A percentile compares a stretch with the other conserved stretches of the same genome.
Evolutionary conservation across 2,113 vertebrate genomes (phyloP).

Genomic region (Dryoscopus gambensis): DNA sequence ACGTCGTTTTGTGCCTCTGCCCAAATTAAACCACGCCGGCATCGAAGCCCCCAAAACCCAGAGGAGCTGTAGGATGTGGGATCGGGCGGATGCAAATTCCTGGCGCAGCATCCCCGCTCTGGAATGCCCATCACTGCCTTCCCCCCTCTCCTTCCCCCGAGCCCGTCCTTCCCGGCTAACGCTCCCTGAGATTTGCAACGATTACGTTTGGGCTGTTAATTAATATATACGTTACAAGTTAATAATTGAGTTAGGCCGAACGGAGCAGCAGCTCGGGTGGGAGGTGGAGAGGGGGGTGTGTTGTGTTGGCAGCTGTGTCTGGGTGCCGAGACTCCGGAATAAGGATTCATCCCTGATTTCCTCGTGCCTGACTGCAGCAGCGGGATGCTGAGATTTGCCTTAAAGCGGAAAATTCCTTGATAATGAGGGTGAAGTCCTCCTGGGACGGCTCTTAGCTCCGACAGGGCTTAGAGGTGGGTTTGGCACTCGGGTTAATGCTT

Average conservation of each 20-base stretch:
- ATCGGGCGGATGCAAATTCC: neutral
- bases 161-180: neutral
- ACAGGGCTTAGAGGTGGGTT: neutral
- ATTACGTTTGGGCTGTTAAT: neutral
- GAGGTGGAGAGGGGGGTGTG: neutral
- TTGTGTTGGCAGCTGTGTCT: neutral
- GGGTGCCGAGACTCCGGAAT: neutral
- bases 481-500: neutral
- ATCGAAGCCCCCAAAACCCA: neutral
- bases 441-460: neutral
- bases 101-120: neutral
- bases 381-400: rapidly evolving
- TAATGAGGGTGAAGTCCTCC: neutral
- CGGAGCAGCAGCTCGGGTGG: neutral
- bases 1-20: rapidly evolving
- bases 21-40: rapidly evolving
- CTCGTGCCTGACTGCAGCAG: neutral
- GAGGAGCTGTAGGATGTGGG: neutral
- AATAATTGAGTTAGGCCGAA: neutral
- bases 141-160: no score
- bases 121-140: neutral
- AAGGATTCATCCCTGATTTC: neutral
- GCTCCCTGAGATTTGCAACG: neutral
- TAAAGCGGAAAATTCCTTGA: neutral
- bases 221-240: neutral